Percentiles rank a stretch among this genome's conserved stretches.
These are phyloP conservation scores for Sphecodes monilicornis DNA, from an alignment of 2,888 invertebrate species.

Conservation along the genomic window DNA sequence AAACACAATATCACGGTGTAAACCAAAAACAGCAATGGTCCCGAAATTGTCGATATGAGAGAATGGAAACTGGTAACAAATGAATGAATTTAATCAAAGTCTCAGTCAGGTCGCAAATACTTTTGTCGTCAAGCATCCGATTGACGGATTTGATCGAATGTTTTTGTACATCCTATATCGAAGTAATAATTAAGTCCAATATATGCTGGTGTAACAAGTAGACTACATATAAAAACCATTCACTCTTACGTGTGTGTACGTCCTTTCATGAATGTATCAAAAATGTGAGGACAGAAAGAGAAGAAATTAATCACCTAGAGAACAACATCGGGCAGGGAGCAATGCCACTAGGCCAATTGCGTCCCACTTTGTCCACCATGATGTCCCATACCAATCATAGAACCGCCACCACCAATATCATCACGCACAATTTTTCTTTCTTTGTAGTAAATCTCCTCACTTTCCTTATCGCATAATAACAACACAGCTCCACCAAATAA, in stretches of 20 bases:
- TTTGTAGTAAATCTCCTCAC: slow-evolving; percentile 99
- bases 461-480: slow-evolving; percentile 98
- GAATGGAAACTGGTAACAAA: slow-evolving; percentile 60
- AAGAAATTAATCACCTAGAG: slow-evolving; percentile 84
- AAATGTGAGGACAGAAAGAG: slow-evolving; percentile 68
- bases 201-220: slow-evolving; percentile 62
- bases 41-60: slow-evolving; percentile 67
- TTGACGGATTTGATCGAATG: slow-evolving; percentile 47
- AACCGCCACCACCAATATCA: slow-evolving; percentile 83
- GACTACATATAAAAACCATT: slow-evolving; percentile 68
- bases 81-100: slow-evolving; percentile 44
- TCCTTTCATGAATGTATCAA: slow-evolving; percentile 64
- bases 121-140: slow-evolving; percentile 40
- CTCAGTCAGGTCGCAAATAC: slow-evolving; percentile 44
- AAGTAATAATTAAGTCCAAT: slow-evolving; percentile 64
- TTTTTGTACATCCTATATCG: slow-evolving; percentile 52
- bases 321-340: slow-evolving; percentile 90
- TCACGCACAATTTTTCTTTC: slow-evolving; percentile 95
- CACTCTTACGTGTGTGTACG: slow-evolving; percentile 65
- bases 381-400: slow-evolving; percentile 82
- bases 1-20: slow-evolving; percentile 48
- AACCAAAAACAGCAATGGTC: slow-evolving; percentile 68
- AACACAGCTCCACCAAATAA: slow-evolving; percentile 97
- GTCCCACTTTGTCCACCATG: slow-evolving; percentile 81
- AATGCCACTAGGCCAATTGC: slow-evolving; percentile 88